These are phyloP conservation scores for Temnothorax longispinosus DNA, from an alignment of 1,140 invertebrate species.

Conservation along the genomic window DNA sequence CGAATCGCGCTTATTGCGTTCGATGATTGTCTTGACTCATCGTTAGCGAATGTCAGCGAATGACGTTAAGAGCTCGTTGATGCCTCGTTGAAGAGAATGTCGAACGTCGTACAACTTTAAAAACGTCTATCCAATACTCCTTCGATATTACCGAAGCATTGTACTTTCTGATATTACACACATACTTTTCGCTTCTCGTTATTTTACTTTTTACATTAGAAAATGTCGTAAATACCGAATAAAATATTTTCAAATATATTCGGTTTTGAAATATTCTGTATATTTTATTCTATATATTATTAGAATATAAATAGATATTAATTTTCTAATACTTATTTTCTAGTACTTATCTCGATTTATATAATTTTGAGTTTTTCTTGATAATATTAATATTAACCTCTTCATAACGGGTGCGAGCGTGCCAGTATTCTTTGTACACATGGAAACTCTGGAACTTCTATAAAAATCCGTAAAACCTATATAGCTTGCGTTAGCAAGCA, in stretches of 20 bases:
- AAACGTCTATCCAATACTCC: not conserved
- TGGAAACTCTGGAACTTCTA: no score
- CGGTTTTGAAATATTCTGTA: not conserved
- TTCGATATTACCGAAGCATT: not conserved
- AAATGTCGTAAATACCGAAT: not conserved
- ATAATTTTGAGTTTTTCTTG: not conserved
- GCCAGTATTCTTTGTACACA: no score
- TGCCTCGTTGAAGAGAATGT: slow-evolving; percentile 38
- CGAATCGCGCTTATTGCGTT: slow-evolving; percentile 56
- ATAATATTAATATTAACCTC: not conserved
- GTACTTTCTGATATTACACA: not conserved
- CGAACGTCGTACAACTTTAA: not conserved
- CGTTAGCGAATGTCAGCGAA: slow-evolving; percentile 61
- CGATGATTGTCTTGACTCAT: slow-evolving; percentile 70
- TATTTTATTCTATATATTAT: not conserved
- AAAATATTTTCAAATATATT: not conserved
- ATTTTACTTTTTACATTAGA: not conserved
- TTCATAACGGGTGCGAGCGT: no score
- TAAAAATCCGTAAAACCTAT: no score
- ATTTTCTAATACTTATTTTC: not conserved
- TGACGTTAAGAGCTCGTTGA: slow-evolving; percentile 54
- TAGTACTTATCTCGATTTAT: not conserved
- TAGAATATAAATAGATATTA: not conserved
- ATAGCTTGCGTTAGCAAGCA: no score
- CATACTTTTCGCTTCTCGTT: not conserved